A percentile compares a stretch with the other conserved stretches of the same genome.
Evolutionary conservation across 1,140 invertebrate species (phyloP).

Genomic region (Saxidomus purpurata): DNA sequence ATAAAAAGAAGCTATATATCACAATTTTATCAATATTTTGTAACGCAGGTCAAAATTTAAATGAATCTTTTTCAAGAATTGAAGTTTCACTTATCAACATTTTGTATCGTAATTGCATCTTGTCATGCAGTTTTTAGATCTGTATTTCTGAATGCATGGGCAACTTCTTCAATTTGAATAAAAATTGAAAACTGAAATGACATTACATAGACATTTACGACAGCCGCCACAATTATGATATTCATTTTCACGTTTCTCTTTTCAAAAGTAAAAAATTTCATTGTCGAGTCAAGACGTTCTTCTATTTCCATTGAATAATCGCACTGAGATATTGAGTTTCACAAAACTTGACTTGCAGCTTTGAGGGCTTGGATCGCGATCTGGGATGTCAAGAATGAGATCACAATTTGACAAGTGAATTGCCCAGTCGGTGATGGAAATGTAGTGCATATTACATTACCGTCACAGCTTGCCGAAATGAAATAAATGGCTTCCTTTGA

Average conservation of each 20-base stretch:
- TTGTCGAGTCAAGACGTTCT: neutral
- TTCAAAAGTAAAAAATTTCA: neutral
- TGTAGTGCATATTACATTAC: slow-evolving; percentile 24
- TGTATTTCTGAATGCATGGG: neutral
- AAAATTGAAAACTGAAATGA: neutral
- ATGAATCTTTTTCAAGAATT: neutral
- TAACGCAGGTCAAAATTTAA: neutral
- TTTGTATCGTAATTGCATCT: slow-evolving; percentile 15
- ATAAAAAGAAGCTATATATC: neutral
- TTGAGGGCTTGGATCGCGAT: neutral
- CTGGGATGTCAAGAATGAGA: neutral
- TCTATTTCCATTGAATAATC: neutral
- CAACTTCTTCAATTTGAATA: neutral
- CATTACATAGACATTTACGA: neutral
- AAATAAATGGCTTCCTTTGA: slow-evolving; percentile 17
- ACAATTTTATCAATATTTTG: neutral
- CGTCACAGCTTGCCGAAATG: neutral
- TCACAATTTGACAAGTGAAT: neutral
- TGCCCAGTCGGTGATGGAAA: neutral
- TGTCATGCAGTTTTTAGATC: neutral
- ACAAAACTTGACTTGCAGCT: neutral
- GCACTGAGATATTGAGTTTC: neutral
- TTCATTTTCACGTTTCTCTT: slow-evolving; percentile 15
- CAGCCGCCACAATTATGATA: slow-evolving; percentile 5
- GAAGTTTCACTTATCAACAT: neutral